Base-by-base conservation (phyloP, 2,113 vertebrate species). In the Paramisgurnus dabryanus region DNA sequence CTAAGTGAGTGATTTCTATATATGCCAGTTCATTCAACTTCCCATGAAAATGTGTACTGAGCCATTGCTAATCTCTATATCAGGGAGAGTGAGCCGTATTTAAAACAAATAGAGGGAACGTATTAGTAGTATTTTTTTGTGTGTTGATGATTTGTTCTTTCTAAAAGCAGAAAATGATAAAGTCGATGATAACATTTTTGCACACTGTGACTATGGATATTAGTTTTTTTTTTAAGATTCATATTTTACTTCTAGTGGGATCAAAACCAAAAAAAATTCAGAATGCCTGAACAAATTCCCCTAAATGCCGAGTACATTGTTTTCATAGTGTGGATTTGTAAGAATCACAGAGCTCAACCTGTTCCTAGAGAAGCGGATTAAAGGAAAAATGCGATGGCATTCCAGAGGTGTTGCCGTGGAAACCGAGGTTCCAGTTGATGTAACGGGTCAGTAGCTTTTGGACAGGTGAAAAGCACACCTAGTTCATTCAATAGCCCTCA, bases 391-490 rank as follows among this genome's bases (percentile, higher is more conserved):
- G 60, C 10, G 15, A 66, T 67, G 78, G 78, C 80, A 80, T 87
- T 85, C 86, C 86, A 84, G 83, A 81, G 66, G 67, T 65, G 82
- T 84, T 81, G 81, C 84, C 40, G 71, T 83, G 77, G 87, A 66
- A 82, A 89, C 80, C 2, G 39, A 55, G 58, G 68, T 80, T 79
- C 45, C 67, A 9, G 76, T 58, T 72, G 60, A 22, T 34, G 69
- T 65, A 79, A 73, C 45, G 73, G 81, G 58, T 85, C 80, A 77
- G 80, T 76, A 61, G 80, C 50, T 84, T 80, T 66, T 75, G 82
- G 79, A 87, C 86, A 86, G 87, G 86, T 89, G 82, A 87, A 65
- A 67, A 43, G 47, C 5, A 40, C 45, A 57, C 65, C 73, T 58
- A 11, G 34, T 18, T 47, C 27, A 27, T 43, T 64, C 66, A 63